These are phyloP conservation scores for Hypena proboscidalis DNA, from an alignment of 2,888 invertebrate genomes.

Conservation along the genomic window DNA sequence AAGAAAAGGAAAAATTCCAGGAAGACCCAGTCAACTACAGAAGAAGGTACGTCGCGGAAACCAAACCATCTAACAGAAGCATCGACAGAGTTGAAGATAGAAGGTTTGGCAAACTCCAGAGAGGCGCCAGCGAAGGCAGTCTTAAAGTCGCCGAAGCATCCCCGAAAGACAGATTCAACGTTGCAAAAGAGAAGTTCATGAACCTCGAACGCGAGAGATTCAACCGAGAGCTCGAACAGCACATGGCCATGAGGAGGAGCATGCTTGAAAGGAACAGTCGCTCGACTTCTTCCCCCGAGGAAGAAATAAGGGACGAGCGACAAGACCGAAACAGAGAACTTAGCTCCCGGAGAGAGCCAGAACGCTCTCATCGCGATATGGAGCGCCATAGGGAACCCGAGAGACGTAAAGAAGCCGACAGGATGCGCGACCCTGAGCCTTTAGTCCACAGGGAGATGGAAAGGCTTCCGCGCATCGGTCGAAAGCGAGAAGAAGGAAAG, in stretches of 20 bases:
- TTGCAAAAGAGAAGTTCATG: slow-evolving; percentile 94
- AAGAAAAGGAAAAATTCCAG: slow-evolving; percentile 63
- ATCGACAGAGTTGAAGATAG: slow-evolving; percentile 79
- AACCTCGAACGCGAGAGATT: slow-evolving; percentile 90
- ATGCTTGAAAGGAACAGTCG: slow-evolving; percentile 81
- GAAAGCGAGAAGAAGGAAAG: slow-evolving; percentile 75
- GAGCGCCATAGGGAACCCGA: slow-evolving; percentile 69
- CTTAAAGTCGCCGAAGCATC: slow-evolving; percentile 77
- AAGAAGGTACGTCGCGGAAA: slow-evolving; percentile 80
- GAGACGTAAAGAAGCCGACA: slow-evolving; percentile 68
- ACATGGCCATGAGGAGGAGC: slow-evolving; percentile 81
- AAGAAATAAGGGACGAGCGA: slow-evolving; percentile 81
- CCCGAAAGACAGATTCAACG: slow-evolving; percentile 92
- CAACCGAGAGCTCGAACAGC: slow-evolving; percentile 83
- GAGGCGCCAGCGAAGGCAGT: slow-evolving; percentile 79
- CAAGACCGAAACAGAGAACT: slow-evolving; percentile 73
- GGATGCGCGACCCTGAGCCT: slow-evolving; percentile 61
- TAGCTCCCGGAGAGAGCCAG: slow-evolving; percentile 76
- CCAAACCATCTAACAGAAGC: slow-evolving; percentile 76
- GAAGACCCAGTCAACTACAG: slow-evolving; percentile 73
- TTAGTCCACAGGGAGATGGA: slow-evolving; percentile 72
- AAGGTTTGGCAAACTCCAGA: slow-evolving; percentile 71
- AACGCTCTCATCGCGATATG: slow-evolving; percentile 73
- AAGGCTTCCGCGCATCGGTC: slow-evolving; percentile 74
- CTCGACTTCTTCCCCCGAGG: slow-evolving; percentile 83